Conservation (phyloP, 1,140 invertebrate species). For the Lordiphosa clarofinis region DNA sequence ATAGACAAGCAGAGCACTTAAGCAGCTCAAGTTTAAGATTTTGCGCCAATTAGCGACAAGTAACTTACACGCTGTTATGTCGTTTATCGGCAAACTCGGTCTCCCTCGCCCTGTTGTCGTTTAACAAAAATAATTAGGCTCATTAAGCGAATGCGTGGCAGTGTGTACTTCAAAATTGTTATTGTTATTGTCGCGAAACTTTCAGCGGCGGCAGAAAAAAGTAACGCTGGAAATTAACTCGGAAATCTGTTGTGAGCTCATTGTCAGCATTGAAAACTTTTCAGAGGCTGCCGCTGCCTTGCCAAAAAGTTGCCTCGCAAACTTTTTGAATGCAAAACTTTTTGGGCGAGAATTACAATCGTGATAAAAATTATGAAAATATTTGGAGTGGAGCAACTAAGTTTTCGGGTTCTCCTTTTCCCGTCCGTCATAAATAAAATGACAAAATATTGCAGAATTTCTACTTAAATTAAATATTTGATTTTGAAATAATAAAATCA, state of each 20-base stretch:
- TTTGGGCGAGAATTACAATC: slow-evolving; percentile 74
- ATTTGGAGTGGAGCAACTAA: slow-evolving; percentile 60
- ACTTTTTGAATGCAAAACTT: slow-evolving; percentile 74
- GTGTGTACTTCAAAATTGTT: slow-evolving; percentile 56
- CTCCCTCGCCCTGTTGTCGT: slow-evolving; percentile 5
- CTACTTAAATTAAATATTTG: slow-evolving; percentile 13
- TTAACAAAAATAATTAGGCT: slow-evolving; percentile 58
- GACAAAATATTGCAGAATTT: slow-evolving; percentile 21
- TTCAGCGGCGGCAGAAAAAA: slow-evolving; percentile 27
- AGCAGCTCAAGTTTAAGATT: background rate
- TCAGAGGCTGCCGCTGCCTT: slow-evolving; percentile 2
- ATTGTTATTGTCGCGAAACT: slow-evolving; percentile 62
- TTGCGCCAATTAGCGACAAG: no score
- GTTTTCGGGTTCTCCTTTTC: slow-evolving; percentile 18
- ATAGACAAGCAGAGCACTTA: background rate
- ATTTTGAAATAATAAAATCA: slow-evolving; percentile 20
- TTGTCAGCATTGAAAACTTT: slow-evolving; percentile 71
- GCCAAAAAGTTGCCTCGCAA: slow-evolving; percentile 53
- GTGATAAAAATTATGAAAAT: slow-evolving; percentile 78
- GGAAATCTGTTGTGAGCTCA: slow-evolving; percentile 76
- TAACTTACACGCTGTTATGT: no score
- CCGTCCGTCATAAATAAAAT: slow-evolving; percentile 39
- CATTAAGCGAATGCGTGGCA: slow-evolving; percentile 48
- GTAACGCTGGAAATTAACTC: slow-evolving; percentile 63
- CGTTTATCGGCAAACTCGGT: slow-evolving; percentile 1